These are phyloP conservation scores for Achatina immaculata DNA, from an alignment of 1,140 invertebrate species.

Conservation along the genomic window DNA sequence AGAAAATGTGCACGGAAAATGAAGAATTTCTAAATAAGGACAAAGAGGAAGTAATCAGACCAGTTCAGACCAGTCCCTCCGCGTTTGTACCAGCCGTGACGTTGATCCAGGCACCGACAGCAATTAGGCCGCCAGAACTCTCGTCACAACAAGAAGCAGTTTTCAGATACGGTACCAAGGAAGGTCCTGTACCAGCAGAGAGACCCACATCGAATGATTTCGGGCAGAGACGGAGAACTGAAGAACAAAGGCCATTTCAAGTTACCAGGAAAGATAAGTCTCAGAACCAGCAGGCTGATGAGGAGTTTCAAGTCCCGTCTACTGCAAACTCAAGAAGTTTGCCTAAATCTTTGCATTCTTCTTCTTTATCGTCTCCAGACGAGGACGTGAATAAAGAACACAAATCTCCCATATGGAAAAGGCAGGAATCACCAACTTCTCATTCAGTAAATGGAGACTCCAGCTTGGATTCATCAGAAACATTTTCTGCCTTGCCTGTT, in stretches of 20 bases:
- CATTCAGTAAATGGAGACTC: conserved; percentile 5
- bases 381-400: neutral
- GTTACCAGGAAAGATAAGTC: too few relatives aligned
- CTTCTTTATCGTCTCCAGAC: conserved; percentile 22
- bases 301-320: too few relatives aligned
- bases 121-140: too few relatives aligned
- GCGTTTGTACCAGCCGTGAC: neutral
- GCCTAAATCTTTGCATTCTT: conserved; percentile 2
- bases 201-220: neutral
- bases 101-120: neutral
- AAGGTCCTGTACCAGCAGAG: neutral
- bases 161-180: neutral
- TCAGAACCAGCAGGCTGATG: too few relatives aligned
- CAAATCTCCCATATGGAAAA: neutral
- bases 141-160: too few relatives aligned
- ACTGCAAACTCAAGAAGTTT: conserved; percentile 12
- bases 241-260: too few relatives aligned
- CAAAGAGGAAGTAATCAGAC: neutral
- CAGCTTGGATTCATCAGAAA: conserved; percentile 26
- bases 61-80: neutral
- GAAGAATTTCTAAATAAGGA: neutral
- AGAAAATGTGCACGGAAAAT: conserved; percentile 10
- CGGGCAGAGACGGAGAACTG: neutral
- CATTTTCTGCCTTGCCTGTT: neutral
- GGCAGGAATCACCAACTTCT: too few relatives aligned